A percentile compares a stretch with the other conserved stretches of the same genome.
Evolutionary conservation across 2,113 vertebrate genomes (phyloP).

Genomic region (Eidolon helvum): DNA sequence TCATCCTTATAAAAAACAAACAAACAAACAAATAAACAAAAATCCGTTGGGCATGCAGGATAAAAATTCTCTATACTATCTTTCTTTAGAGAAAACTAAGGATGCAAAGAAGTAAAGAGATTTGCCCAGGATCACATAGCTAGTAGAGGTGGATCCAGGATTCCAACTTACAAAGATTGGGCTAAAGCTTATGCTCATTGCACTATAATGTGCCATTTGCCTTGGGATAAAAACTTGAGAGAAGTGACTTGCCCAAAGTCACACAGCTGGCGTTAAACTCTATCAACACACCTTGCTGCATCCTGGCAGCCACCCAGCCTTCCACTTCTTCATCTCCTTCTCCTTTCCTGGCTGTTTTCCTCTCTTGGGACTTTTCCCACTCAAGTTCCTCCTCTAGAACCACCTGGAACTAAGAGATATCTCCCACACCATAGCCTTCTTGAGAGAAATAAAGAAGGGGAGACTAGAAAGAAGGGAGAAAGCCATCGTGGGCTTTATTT

Average conservation of each 20-base stretch:
- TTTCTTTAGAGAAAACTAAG: neutral
- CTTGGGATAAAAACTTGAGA: neutral
- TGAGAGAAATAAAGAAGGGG: neutral
- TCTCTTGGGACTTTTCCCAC: neutral
- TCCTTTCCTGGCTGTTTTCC: neutral
- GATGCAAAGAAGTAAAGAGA: neutral
- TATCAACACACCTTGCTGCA: neutral
- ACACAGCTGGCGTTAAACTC: neutral
- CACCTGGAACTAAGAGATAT: neutral
- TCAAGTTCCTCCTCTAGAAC: neutral
- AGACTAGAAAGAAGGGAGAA: neutral
- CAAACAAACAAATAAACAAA: neutral
- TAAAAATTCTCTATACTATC: neutral
- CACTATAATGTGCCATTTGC: neutral
- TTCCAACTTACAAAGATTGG: fast-evolving
- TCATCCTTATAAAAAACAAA: neutral
- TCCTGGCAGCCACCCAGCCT: neutral
- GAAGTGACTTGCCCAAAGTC: neutral
- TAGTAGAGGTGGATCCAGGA: neutral
- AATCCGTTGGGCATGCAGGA: neutral
- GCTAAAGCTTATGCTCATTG: neutral
- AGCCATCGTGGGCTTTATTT: neutral
- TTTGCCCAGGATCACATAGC: neutral
- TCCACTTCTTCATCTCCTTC: neutral
- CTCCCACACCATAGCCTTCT: neutral